Evolutionary conservation across 2,113 vertebrate genomes (phyloP), one percentile per base, ranked within the genome.

Genomic region (Mixornis gularis): DNA sequence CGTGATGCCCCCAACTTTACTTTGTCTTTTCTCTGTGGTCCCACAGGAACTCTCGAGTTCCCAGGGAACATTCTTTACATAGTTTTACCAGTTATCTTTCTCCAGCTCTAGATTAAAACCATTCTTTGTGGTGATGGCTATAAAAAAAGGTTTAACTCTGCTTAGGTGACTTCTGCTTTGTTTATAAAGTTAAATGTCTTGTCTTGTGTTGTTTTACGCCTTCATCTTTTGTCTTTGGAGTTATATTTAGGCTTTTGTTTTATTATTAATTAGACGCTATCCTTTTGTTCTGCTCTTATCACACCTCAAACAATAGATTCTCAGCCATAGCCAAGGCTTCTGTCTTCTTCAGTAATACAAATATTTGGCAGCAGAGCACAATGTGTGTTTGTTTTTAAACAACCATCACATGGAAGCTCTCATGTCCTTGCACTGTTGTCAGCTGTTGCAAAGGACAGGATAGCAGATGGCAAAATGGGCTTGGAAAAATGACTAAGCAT

Each of bases 341-440:
- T 93, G 51, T 72, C 44, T 93, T 81, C 78, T 91, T 69, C 79
- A 87, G 74, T 16, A 82, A 65, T 21, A 79, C 66, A 94, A 92
- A 79, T 87, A 89, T 84, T 90, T 95, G 73, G 89, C 66, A 81
- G 76, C 49, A 51, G 69, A 84, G 43, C 43, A 80, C n/a, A 90
- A 77, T 34, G 79, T 79, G 56, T 94, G 88, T 94, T 92, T 93
- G 76, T 90, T 94, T 95, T 90, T 56, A 88, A 94, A 86, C 52
- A 94, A 17, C 58, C 15, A 7, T 91, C 84, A 69, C 62, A 68
- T 87, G 49, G 62, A 78, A 90, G 64, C 69, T 84, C 83, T 89
- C 69, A 24, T 92, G 83, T 89, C 86, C 73, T 90, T 93, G 76
- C 56, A 49, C 60, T 88, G 52, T 77, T 71, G 40, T 92, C 86